Conservation (phyloP, 2,888 invertebrate genomes). For the Diplazon laetatorius region DNA sequence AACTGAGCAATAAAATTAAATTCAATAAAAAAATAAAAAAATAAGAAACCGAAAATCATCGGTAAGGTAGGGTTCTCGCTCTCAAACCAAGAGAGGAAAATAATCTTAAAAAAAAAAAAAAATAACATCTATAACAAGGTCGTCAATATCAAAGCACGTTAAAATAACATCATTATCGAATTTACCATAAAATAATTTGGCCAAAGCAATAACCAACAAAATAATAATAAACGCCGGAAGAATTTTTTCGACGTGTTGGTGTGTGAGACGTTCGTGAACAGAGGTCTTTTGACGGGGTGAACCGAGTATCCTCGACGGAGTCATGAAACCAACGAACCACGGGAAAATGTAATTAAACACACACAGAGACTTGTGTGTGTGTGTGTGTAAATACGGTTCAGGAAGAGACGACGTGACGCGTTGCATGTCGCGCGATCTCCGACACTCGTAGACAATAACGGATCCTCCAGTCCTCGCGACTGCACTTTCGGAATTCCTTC, state of each 20-base stretch:
- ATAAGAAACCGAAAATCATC: too few species aligned
- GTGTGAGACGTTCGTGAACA: slow-evolving; percentile 31
- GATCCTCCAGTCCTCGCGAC: slow-evolving; percentile 28
- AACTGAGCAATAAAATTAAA: too few species aligned
- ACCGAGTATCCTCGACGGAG: not conserved
- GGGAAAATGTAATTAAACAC: slow-evolving; percentile 48
- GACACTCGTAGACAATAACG: slow-evolving; percentile 34
- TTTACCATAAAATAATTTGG: too few species aligned
- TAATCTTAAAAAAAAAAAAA: too few species aligned
- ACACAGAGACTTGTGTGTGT: too few species aligned
- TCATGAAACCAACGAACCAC: slow-evolving; percentile 27
- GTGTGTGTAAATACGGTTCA: not conserved
- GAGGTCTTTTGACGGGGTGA: slow-evolving; percentile 33
- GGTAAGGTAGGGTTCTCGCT: too few species aligned
- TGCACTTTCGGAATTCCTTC: slow-evolving; percentile 12
- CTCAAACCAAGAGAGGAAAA: too few species aligned
- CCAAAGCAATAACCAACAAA: too few species aligned
- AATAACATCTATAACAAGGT: too few species aligned
- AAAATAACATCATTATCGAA: too few species aligned
- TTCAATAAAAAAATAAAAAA: too few species aligned
- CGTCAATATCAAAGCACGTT: too few species aligned
- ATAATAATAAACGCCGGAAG: slow-evolving; percentile 29
- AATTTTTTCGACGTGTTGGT: slow-evolving; percentile 28
- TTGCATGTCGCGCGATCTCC: not conserved
- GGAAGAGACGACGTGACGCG: slow-evolving; percentile 10